Evolutionary conservation across 2,113 vertebrate genomes (phyloP), one percentile per base, ranked within the genome.

Genomic region (Anolis sagrei): DNA sequence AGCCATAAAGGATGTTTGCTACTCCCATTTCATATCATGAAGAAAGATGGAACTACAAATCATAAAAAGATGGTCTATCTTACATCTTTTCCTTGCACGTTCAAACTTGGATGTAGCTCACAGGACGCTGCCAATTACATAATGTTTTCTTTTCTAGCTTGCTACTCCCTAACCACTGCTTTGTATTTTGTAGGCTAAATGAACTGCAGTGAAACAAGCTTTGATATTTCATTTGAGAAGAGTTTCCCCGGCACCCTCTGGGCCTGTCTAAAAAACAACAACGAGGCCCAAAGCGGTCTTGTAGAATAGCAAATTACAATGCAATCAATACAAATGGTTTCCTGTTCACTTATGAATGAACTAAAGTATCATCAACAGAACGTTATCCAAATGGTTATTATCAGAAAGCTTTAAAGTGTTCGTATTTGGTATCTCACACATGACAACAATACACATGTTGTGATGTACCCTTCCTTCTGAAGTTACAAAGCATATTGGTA

Each of bases 291-390:
- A 16, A 73, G 77, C 87, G 82, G 66, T 68, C 76, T 76, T 84
- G 87, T 49, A 89, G 76, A 76, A 6, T 29, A 87, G 76, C 81
- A 90, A 79, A 91, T 77, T 84, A 78, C 88, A 49, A 7, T 54
- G 48, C n/a, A 72, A n/a, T 36, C n/a, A 82, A 70, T 23, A 48
- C 23, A 29, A 29, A 79, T 69, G 36, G 18, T 61, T 79, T 61
- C 18, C 1, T 16, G 5, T 19, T 79, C 36, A 54, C 18, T 69
- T 19, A 69, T 29, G 51, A 54, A 64, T 76, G 21, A 34, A 16
- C 62, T 32, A 58, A 48, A 39, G 9, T 23, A 25, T 72, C 27
- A 62, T 83, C 34, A 8, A 44, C 21, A 69, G n/a, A 7, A 14
- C 44, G 49, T 48, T 44, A 70, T 7, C 66, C 68, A 48, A 58